Evolutionary conservation across 2,888 invertebrate genomes (phyloP).

Genomic region (Drosophila formosana): DNA sequence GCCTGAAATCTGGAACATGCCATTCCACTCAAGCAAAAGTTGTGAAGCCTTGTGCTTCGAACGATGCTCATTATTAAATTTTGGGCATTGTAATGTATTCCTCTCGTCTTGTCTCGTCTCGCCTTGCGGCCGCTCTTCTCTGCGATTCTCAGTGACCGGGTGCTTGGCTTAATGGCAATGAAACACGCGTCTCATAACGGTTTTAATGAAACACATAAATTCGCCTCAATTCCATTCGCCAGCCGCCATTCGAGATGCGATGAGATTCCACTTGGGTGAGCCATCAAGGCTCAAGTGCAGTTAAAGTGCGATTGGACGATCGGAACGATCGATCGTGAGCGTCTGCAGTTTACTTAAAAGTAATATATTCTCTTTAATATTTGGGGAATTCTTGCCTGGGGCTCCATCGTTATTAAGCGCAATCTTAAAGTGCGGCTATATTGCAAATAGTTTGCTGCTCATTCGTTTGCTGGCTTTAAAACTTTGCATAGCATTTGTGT

Average conservation of each 20-base stretch:
- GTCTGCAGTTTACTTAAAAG: slow-evolving; percentile 63
- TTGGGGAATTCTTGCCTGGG: slow-evolving; percentile 11
- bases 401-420: slow-evolving; percentile 14
- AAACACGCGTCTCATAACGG: slow-evolving; percentile 77
- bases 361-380: slow-evolving; percentile 9
- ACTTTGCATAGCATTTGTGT: slow-evolving; percentile 43
- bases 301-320: slow-evolving; percentile 35
- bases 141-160: slow-evolving; percentile 9
- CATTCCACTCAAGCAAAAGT: slow-evolving; percentile 27
- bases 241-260: neutral
- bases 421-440: slow-evolving; percentile 5
- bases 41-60: slow-evolving; percentile 14
- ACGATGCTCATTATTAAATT: slow-evolving; percentile 67
- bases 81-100: slow-evolving; percentile 49
- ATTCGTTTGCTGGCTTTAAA: slow-evolving; percentile 12
- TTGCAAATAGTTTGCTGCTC: slow-evolving; percentile 17
- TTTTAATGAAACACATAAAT: slow-evolving; percentile 79
- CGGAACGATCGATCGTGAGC: slow-evolving; percentile 49
- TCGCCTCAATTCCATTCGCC: slow-evolving; percentile 34
- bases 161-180: slow-evolving; percentile 64
- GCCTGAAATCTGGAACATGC: slow-evolving; percentile 51
- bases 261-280: slow-evolving; percentile 69
- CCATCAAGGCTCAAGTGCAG: slow-evolving; percentile 48
- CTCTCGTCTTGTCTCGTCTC: slow-evolving; percentile 3
- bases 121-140: slow-evolving; percentile 9